phyloP scores from a whole-genome alignment of 2,888 invertebrate genomes.

The Lepas anatifera region DNA sequence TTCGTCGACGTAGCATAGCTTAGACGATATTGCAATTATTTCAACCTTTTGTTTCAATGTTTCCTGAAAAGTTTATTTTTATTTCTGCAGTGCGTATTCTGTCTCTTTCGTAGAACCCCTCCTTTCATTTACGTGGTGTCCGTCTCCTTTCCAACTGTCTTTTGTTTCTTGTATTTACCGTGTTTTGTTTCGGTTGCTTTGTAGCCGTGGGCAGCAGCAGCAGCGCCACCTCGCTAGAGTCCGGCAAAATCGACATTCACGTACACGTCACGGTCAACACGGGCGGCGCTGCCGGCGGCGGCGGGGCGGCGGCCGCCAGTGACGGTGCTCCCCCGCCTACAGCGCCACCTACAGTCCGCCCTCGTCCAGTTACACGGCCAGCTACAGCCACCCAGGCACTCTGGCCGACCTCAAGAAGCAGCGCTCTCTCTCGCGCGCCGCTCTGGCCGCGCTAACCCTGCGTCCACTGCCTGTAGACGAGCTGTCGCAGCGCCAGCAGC shows the following conservation, averaged over 20 bases:
- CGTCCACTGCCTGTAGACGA: neutral
- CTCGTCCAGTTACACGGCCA: slow-evolving; percentile 13
- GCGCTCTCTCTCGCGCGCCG: slow-evolving; percentile 44
- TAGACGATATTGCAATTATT: neutral
- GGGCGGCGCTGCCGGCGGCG: slow-evolving; percentile 21
- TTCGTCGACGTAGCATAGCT: too few relatives aligned
- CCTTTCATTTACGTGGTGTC: too few relatives aligned
- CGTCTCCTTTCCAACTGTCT: too few relatives aligned
- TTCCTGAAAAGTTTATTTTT: too few relatives aligned
- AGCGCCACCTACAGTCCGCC: slow-evolving; percentile 1
- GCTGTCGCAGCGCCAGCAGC: neutral
- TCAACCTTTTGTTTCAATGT: neutral
- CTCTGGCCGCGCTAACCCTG: slow-evolving; percentile 21
- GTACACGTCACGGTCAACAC: slow-evolving; percentile 67
- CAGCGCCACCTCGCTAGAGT: slow-evolving; percentile 25
- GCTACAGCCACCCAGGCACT: slow-evolving; percentile 43
- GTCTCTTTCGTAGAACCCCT: too few relatives aligned
- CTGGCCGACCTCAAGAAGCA: slow-evolving; percentile 89
- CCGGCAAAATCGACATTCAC: slow-evolving; percentile 58
- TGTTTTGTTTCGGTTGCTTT: too few relatives aligned
- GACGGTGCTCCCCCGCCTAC: slow-evolving; percentile 14
- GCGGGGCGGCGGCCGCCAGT: neutral
- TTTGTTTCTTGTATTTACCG: too few relatives aligned
- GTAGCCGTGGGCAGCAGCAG: neutral
- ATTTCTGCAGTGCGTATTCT: too few relatives aligned